Percentiles rank a stretch among this genome's conserved stretches.
These are phyloP conservation scores for Scopus umbretta DNA, from an alignment of 2,113 vertebrate species.

Conservation along the genomic window DNA sequence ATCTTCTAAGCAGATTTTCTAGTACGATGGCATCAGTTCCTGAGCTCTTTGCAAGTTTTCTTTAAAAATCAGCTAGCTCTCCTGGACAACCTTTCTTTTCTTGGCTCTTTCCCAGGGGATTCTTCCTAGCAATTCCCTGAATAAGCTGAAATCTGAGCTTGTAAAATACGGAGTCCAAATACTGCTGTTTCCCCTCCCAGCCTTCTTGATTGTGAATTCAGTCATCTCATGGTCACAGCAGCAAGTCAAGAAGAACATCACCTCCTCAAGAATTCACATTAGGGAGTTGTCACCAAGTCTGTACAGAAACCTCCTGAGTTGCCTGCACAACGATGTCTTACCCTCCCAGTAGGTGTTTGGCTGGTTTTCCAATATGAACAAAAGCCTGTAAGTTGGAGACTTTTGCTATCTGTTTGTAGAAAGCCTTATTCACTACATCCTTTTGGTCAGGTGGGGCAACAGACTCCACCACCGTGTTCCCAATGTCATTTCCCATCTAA, in stretches of 20 bases:
- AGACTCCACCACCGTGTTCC: neutral
- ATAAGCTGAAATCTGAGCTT: neutral
- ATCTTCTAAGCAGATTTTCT: neutral
- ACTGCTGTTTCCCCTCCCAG: neutral
- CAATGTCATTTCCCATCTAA: neutral
- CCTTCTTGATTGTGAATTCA: neutral
- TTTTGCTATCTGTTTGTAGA: neutral
- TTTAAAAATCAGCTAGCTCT: neutral
- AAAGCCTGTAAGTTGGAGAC: neutral
- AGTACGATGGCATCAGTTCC: neutral
- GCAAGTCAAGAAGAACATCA: neutral
- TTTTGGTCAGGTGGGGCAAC: neutral
- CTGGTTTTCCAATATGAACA: neutral
- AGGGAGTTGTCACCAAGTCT: neutral
- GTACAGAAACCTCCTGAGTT: neutral
- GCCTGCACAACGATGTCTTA: neutral
- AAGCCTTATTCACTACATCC: neutral
- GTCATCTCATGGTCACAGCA: neutral
- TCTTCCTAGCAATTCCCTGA: neutral
- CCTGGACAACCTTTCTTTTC: neutral
- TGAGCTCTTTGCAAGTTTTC: neutral
- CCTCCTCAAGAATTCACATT: neutral
- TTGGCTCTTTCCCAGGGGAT: neutral
- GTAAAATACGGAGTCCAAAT: neutral
- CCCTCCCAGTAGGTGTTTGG: neutral